Evolutionary conservation across 2,888 invertebrate species (phyloP), one percentile per base, ranked within the genome.

Genomic region (Nemotelus pantherinus): DNA sequence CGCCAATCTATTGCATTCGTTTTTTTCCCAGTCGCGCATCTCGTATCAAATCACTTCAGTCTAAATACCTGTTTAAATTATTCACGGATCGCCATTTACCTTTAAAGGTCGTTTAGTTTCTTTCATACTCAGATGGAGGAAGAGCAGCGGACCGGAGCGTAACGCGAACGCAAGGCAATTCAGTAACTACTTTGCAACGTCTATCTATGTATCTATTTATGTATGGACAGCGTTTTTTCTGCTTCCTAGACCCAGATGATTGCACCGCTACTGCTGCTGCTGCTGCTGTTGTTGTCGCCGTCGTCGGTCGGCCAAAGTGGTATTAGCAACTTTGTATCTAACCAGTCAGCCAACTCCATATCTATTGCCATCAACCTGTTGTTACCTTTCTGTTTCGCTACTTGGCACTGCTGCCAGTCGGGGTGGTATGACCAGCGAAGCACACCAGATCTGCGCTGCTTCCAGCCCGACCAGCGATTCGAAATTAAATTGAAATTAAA

Each of bases 41-140:
- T 25, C 25, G 25, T 25, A 25, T 25, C 25, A 25, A 25, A 25
- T 25, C 25, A 25, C 25, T 25, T 25, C 0, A 25, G 72, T 72
- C n/a, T 44, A 50, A 75, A 75, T 58, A 75, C 75, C 75, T 75
- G 75, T 64, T 75, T 75, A 65, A 75, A 75, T 64, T 75, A 75
- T 75, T 75, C 75, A 75, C 75, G 43, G 75, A 75, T 75, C 75
- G 75, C 75, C 75, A 75, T 75, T 75, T 75, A 75, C 75, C 75
- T 75, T 75, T 75, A 75, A 75, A 75, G 75, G 75, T 75, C 75
- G 75, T 75, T 75, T 45, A 75, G 63, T 63, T 63, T 6, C 43
- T n/a, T 10, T 25, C 53, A 45, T 41, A 25, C 3, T 39, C 3
- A 47, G 48, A 68, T 68, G 68, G 50, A 68, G 45, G 53, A 10